These are phyloP conservation scores for Helicoverpa zea DNA, from an alignment of 1,140 invertebrate genomes.

Conservation along the genomic window DNA sequence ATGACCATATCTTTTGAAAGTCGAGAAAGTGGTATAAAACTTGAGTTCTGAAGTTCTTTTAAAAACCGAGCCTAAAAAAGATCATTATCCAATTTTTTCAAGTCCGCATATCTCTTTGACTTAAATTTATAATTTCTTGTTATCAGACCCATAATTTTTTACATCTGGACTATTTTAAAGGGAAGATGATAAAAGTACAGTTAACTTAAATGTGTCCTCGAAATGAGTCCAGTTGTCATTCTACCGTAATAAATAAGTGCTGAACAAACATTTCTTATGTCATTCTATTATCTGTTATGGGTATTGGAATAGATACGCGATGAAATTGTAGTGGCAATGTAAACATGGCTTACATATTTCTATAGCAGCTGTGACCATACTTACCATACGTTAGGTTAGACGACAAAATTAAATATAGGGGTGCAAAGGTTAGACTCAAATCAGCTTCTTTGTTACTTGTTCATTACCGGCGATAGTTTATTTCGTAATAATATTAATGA, in stretches of 20 bases:
- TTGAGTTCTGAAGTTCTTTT: constrained; percentile 9
- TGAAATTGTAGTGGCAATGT: constrained; percentile 1
- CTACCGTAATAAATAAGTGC: not conserved
- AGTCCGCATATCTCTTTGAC: constrained; percentile 18
- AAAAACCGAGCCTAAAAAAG: constrained; percentile 1
- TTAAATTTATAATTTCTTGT: constrained; percentile 37
- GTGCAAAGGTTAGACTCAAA: too few relatives aligned
- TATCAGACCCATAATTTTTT: constrained; percentile 22
- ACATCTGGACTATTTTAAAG: not conserved
- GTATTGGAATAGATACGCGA: not conserved
- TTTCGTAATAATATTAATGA: too few relatives aligned
- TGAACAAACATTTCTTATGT: not conserved
- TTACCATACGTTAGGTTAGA: constrained; percentile 2
- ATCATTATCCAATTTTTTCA: constrained; percentile 31
- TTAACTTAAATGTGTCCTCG: constrained; percentile 11
- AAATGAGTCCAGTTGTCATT: not conserved
- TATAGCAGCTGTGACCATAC: not conserved
- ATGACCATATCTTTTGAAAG: constrained; percentile 11
- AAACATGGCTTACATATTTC: not conserved
- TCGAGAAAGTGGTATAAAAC: constrained; percentile 14
- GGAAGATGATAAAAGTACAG: constrained; percentile 4
- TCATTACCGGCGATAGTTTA: too few relatives aligned
- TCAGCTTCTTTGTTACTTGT: too few relatives aligned
- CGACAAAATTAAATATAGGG: too few relatives aligned
- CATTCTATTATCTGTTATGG: not conserved